Evolutionary conservation across 2,888 invertebrate genomes (phyloP).

Genomic region (Drosophila melanocephala): DNA sequence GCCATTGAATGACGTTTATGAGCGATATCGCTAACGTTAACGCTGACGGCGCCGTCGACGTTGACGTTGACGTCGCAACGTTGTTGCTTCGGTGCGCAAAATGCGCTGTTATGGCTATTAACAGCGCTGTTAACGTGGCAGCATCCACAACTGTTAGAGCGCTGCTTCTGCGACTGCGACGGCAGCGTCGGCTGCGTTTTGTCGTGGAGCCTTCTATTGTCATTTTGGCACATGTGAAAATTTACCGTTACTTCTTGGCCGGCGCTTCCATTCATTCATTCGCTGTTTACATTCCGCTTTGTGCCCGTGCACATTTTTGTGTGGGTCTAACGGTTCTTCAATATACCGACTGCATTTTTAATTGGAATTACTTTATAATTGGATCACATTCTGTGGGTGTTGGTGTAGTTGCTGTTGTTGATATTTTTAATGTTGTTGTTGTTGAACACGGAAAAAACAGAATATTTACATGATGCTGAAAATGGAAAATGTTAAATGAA

Average conservation of each 20-base stretch:
- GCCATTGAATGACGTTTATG: conserved; percentile 81
- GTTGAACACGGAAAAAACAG: neutral
- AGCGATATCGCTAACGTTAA: conserved; percentile 62
- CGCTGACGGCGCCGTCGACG: conserved; percentile 14
- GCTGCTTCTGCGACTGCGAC: conserved; percentile 37
- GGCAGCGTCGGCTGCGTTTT: conserved; percentile 30
- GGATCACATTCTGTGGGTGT: conserved; percentile 4
- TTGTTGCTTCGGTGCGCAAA: conserved; percentile 50
- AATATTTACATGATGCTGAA: neutral
- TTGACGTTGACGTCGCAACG: conserved; percentile 3
- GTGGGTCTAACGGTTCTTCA: conserved; percentile 42
- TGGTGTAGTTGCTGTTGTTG: neutral
- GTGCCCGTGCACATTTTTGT: conserved; percentile 53
- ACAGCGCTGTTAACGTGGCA: conserved; percentile 42
- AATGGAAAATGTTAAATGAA: neutral
- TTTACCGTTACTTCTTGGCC: conserved; percentile 80
- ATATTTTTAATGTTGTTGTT: neutral
- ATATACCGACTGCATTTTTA: conserved; percentile 34
- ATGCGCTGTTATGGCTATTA: conserved; percentile 45
- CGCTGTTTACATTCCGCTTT: conserved; percentile 81
- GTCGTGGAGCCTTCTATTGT: conserved; percentile 69
- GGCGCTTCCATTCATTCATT: conserved; percentile 79
- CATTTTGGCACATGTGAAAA: conserved; percentile 82
- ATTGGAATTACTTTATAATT: conserved; percentile 21
- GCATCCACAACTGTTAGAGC: conserved; percentile 63